Evolutionary conservation across 2,888 invertebrate species (phyloP).

Genomic region (Noctuana brunneofusca): DNA sequence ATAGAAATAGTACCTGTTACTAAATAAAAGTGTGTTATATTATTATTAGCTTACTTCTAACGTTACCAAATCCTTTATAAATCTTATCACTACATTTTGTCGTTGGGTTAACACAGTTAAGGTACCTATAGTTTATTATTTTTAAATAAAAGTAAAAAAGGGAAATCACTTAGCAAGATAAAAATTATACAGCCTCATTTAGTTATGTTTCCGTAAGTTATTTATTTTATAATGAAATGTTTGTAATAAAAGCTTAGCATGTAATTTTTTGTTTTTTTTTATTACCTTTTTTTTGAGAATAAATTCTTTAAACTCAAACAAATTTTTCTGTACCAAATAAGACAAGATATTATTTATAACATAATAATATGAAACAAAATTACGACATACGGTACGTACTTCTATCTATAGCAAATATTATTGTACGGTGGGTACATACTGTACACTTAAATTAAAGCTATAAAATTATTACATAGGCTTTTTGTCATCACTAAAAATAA

Average conservation of each 20-base stretch:
- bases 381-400: too few species aligned
- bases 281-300: not conserved
- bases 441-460: too few species aligned
- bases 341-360: too few species aligned
- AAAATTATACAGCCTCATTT: not conserved
- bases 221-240: slow-evolving; percentile 25
- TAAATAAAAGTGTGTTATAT: not conserved
- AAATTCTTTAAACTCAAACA: not conserved
- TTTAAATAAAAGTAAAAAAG: too few species aligned
- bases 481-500: too few species aligned
- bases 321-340: not conserved
- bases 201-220: slow-evolving; percentile 16
- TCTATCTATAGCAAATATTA: too few species aligned
- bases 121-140: not conserved
- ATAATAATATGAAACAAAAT: too few species aligned
- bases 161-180: not conserved
- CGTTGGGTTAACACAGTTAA: not conserved
- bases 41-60: not conserved
- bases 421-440: too few species aligned
- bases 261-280: slow-evolving; percentile 7
- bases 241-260: slow-evolving; percentile 18
- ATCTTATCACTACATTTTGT: not conserved
- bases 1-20: slow-evolving; percentile 1
- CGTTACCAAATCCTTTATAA: not conserved
- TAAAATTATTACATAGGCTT: too few species aligned